Base-by-base conservation (phyloP, 64 coral and sea anemone genomes). In the Dendrophyllia cribrosa region DNA sequence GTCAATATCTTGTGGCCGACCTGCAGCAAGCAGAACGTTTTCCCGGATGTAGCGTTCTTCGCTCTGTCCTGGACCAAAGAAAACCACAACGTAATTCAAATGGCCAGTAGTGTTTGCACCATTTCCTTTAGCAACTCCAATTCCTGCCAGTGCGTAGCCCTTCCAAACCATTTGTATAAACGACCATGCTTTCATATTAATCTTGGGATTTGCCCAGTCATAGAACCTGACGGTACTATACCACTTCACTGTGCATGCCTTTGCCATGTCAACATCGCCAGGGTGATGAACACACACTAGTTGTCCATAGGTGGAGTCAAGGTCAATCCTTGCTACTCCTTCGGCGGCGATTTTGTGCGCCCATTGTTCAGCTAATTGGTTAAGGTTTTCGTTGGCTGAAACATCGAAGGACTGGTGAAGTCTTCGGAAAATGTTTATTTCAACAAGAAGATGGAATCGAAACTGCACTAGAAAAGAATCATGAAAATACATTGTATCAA, bases 141-240 rank as follows among this genome's bases (percentile, higher is more conserved):
- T 75, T 9, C 88, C 88, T 1, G 66, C 76, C 7, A 58, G 76
- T 0, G 62, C 65, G 50, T 24, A 56, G 19, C n/a, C 5, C 47
- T 90, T 79, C 88, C 88, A 90, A 34, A 90, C 77, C 44, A 90
- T 11, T 20, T 66, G 76, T 20, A 51, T 58, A n/a, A 90, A 90
- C 1, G 52, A 43, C 19, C 60, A 47, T 8, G 88, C 15, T 56
- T 90, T 90, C 8, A 66, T 10, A 43, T 75, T 78, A 15, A 90
- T n/a, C 21, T 22, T 58, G 22, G 88, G 76, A 53, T 70, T 43
- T 0, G 88, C 45, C 88, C 88, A 90, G 59, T 90, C 88, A 82
- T 60, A 90, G 47, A 79, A 76, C 47, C 26, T 61, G 23, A 82
- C 26, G 43, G 53, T 51, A 16, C 78, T 34, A 60, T 61, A 82